Conservation (phyloP, 2,113 vertebrate genomes). For the Galemys pyrenaicus region DNA sequence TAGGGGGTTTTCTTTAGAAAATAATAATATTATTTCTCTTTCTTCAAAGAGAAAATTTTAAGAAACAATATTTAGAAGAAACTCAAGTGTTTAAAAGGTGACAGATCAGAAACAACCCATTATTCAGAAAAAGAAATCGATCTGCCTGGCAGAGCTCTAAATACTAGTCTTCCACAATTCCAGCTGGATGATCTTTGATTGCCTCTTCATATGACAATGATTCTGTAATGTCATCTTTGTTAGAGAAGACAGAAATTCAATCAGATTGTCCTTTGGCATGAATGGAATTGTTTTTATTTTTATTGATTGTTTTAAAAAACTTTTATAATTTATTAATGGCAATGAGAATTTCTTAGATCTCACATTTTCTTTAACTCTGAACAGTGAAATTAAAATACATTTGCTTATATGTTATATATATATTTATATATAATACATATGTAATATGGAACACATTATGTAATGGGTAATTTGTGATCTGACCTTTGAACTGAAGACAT, state of each 20-base stretch:
- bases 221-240: background rate
- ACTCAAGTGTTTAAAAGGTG: conserved; percentile 30
- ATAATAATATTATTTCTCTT: too few species aligned
- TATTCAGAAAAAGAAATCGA: background rate
- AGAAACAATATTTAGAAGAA: conserved; percentile 1
- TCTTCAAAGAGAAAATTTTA: background rate
- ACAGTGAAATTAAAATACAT: background rate
- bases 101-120: background rate
- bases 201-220: background rate
- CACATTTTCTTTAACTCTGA: background rate
- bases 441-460: too few species aligned
- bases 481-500: background rate
- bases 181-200: background rate
- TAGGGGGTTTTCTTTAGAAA: background rate
- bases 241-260: background rate
- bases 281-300: background rate
- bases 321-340: background rate
- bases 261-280: background rate
- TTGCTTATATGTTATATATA: too few species aligned
- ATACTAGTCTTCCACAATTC: background rate
- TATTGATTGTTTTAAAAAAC: background rate
- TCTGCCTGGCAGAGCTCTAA: background rate
- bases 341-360: background rate
- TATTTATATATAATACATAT: too few species aligned
- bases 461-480: too few species aligned